Base-by-base conservation (phyloP, 1,140 invertebrate genomes). In the Cataglyphis hispanica region DNA sequence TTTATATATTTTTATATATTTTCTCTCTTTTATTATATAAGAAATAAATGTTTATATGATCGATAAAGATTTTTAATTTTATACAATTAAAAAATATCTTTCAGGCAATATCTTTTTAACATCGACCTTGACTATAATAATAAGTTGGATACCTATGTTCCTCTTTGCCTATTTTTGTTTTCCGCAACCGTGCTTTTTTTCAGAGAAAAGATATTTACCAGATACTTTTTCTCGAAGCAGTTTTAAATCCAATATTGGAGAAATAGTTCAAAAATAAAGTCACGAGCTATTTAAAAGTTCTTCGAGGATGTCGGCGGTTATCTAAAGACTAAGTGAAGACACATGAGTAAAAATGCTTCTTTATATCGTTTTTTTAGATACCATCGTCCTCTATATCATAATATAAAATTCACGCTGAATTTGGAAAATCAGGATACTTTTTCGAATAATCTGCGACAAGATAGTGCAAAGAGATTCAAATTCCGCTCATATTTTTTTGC, bases 281-380 rank as follows among this genome's bases (percentile, higher is more conserved):
- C 70, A 77, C 72, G 76, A 66, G 40, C 80, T 78, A 83, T 88
- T 74, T 87, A 85, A 64, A 78, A 85, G 61, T 87, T 74, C 74
- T 69, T 61, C 43, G 70, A 19, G 22, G 16, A 58, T 58, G 40
- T 75, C 43, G 67, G n/a, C 31, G n/a, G 3, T 13, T 40, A 46
- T 43, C 46, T 50, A 19, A 50, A 50, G 6, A 40, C 60, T 61
- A 85, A 72, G 50, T 53, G 40, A 34, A 34, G 58, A 22, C 78
- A 63, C 43, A 25, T 77, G 40, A n/a, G n/a, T 27, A 34, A n/a
- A 25, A 37, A 34, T 67, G 1, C 58, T 56, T 60, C 31, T 72
- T 67, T 72, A 60, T 22, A 40, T 53, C 22, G 19, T 72, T 66
- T 46, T 46, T 70, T 25, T 6, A 34, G 66, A 0, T 25, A 19